Conservation (phyloP, 2,113 vertebrate genomes). For the Hyaena hyaena region DNA sequence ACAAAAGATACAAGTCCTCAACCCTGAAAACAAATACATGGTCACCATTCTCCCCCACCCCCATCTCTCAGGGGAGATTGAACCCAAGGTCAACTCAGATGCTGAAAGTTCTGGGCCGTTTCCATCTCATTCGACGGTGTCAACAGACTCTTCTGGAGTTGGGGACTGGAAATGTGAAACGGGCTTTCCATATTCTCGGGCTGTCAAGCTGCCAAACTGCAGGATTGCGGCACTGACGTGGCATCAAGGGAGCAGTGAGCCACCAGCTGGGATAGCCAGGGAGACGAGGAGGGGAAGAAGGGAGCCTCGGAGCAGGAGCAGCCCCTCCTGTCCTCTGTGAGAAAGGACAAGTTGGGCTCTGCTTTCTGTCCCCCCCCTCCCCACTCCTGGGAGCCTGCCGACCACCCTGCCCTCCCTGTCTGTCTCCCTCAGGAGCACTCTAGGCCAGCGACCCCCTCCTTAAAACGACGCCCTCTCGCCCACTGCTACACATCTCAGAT, state of each 20-base stretch:
- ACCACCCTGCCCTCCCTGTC: not conserved
- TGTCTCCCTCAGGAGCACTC: not conserved
- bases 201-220: not conserved
- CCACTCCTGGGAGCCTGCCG: not conserved
- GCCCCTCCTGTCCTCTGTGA: not conserved
- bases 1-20: not conserved
- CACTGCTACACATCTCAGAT: fast-evolving
- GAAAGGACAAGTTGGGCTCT: not conserved
- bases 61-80: not conserved
- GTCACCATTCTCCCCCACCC: not conserved
- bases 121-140: not conserved
- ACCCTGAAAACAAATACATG: not conserved
- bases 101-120: not conserved
- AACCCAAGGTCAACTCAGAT: not conserved
- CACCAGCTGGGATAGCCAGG: not conserved
- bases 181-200: not conserved
- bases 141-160: not conserved
- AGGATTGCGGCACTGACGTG: not conserved
- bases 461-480: not conserved
- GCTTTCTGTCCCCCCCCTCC: not conserved
- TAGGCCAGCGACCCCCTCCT: not conserved
- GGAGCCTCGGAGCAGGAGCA: fast-evolving
- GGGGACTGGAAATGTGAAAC: not conserved
- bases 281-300: not conserved
- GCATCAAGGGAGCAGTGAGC: not conserved